phyloP scores from a whole-genome alignment of 1,140 invertebrate species.

The Zophobas atratus region DNA sequence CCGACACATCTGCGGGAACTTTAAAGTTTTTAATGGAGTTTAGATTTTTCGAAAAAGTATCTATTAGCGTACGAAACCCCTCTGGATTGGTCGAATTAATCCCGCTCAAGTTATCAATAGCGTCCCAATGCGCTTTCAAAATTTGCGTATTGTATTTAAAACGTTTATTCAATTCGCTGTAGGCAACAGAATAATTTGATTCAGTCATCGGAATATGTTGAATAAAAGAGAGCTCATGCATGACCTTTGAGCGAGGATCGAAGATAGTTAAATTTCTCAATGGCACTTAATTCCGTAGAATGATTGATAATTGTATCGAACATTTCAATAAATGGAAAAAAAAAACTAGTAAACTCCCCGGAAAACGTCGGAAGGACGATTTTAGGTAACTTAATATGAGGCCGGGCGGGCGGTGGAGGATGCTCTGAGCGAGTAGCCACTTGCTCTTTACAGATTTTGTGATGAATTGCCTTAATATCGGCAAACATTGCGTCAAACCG shows the following conservation, averaged over 20 bases:
- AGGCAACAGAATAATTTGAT: conserved; percentile 21
- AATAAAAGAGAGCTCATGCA: neutral
- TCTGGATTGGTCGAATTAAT: neutral
- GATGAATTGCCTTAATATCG: too few relatives aligned
- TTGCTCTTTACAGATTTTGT: too few relatives aligned
- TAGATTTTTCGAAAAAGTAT: neutral
- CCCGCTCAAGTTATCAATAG: neutral
- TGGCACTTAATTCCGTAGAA: neutral
- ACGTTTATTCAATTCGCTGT: neutral
- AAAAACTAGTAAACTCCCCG: conserved; percentile 14
- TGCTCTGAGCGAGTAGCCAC: too few relatives aligned
- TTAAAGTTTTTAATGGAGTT: neutral
- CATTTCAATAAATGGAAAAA: conserved; percentile 11
- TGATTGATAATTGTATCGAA: conserved; percentile 20
- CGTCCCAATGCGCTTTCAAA: neutral
- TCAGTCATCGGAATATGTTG: conserved; percentile 2
- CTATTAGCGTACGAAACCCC: neutral
- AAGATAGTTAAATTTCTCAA: conserved; percentile 46
- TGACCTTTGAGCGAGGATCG: conserved; percentile 12
- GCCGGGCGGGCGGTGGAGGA: too few relatives aligned
- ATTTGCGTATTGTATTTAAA: neutral
- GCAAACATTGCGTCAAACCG: too few relatives aligned
- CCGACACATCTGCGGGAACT: too few relatives aligned
- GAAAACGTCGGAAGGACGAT: conserved; percentile 9
- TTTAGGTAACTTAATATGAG: neutral